These are phyloP conservation scores for Enchytraeus crypticus DNA, from an alignment of 2,888 invertebrate genomes.

Conservation along the genomic window DNA sequence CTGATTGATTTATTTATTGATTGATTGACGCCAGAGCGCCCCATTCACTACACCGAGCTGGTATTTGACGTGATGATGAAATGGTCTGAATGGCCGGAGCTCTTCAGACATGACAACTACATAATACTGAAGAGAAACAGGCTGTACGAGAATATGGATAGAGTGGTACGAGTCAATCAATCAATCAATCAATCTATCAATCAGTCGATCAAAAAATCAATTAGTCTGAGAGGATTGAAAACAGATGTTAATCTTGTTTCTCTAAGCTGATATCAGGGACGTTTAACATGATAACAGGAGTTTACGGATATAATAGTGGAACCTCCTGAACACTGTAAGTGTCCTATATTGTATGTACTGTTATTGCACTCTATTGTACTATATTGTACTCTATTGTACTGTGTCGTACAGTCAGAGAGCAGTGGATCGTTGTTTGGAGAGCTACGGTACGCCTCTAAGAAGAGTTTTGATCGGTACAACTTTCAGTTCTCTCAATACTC, in stretches of 20 bases:
- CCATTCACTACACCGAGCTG: constrained; percentile 68
- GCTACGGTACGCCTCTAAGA: constrained; percentile 58
- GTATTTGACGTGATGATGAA: constrained; percentile 57
- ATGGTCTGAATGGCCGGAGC: constrained; percentile 81
- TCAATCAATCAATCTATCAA: too few relatives aligned
- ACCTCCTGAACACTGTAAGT: too few relatives aligned
- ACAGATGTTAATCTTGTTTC: too few relatives aligned
- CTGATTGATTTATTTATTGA: too few relatives aligned
- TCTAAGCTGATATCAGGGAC: too few relatives aligned
- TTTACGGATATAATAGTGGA: too few relatives aligned
- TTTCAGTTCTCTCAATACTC: constrained; percentile 73
- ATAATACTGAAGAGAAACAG: constrained; percentile 50
- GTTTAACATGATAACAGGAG: too few relatives aligned
- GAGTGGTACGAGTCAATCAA: too few relatives aligned
- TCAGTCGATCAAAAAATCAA: too few relatives aligned
- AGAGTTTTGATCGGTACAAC: constrained; percentile 64
- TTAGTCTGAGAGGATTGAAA: too few relatives aligned
- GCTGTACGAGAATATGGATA: background rate
- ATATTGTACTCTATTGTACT: background rate
- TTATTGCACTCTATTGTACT: background rate
- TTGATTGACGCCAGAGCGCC: constrained; percentile 56
- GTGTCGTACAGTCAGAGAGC: constrained; percentile 55
- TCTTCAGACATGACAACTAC: constrained; percentile 74
- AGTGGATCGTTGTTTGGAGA: constrained; percentile 65
- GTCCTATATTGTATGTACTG: too few relatives aligned